phyloP scores from a whole-genome alignment of 2,113 vertebrate species.

The Callorhinus ursinus region DNA sequence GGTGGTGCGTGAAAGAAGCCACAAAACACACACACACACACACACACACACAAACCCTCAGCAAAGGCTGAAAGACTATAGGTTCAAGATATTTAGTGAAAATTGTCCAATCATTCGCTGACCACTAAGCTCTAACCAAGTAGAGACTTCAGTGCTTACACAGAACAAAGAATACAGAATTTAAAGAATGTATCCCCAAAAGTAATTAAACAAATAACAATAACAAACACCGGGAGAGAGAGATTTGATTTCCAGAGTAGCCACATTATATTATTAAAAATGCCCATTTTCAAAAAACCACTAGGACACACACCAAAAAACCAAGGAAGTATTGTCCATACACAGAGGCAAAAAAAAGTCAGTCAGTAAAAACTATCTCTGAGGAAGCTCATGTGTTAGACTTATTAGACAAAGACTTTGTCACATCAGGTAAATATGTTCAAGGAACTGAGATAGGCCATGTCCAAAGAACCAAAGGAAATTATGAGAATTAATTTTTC shows the following conservation, averaged over 20 bases:
- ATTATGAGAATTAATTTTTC: neutral
- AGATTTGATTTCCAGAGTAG: neutral
- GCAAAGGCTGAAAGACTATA: neutral
- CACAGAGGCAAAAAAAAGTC: neutral
- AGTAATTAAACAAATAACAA: slow-evolving; percentile 14
- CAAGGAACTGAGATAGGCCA: neutral
- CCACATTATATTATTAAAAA: slow-evolving; percentile 1
- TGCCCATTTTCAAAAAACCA: neutral
- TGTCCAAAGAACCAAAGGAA: neutral
- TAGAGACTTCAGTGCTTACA: neutral
- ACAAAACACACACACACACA: neutral
- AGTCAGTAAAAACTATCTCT: neutral
- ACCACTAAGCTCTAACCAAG: neutral
- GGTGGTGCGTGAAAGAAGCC: neutral
- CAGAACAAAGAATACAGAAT: neutral
- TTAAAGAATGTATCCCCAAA: neutral
- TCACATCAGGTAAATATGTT: neutral
- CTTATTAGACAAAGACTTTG: neutral
- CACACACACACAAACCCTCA: neutral
- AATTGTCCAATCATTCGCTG: neutral
- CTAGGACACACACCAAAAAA: neutral
- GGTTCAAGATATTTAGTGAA: slow-evolving; percentile 14
- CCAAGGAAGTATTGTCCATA: neutral
- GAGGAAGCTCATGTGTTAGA: neutral
- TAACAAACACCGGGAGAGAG: neutral